Evolutionary conservation across 1,140 invertebrate genomes (phyloP), one percentile per base, ranked within the genome.

Genomic region (Aphaenogaster rudis): DNA sequence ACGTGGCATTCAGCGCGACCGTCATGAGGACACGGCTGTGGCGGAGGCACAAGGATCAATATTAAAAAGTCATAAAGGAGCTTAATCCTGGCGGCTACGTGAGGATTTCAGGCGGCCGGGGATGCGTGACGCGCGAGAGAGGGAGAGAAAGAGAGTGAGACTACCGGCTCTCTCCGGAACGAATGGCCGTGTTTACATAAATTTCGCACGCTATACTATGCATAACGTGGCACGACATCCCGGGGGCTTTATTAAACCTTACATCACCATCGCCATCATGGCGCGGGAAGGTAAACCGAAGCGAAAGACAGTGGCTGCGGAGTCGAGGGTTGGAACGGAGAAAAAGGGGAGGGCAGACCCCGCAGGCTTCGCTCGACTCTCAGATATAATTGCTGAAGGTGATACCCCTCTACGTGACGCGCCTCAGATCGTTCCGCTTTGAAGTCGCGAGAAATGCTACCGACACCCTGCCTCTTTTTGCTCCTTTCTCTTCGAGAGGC

Each of bases 151-250:
- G 9, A 54, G 48, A 54, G 61, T 42, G 39, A 15, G 59, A 63
- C 28, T 6, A 15, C 28, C 15, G 69, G 69, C 17, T 67, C 42
- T 54, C 42, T 54, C n/a, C 39, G 36, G 59, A 33, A 63, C 84
- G 52, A 88, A 88, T 77, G 78, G 85, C 48, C 67, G 78, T 80
- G 88, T 89, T 90, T 88, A 88, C 86, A 90, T 90, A 89, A 91
- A 89, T 91, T 91, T 91, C 63, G 85, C 80, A 80, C 88, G 85
- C 74, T 81, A 86, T 81, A 81, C 76, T 89, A 91, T 91, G 88
- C 81, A 87, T 91, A 91, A 91, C 81, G 71, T 85, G 80, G 86
- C 74, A 57, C 86, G 63, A 79, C 86, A 66, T 85, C 86, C 79
- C 36, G 50, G 80, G 80, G 86, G 81, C 86, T 88, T 85, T 89